Evolutionary conservation across 2,113 vertebrate genomes (phyloP), one percentile per base, ranked within the genome.

Genomic region (Thamnaconus septentrionalis): DNA sequence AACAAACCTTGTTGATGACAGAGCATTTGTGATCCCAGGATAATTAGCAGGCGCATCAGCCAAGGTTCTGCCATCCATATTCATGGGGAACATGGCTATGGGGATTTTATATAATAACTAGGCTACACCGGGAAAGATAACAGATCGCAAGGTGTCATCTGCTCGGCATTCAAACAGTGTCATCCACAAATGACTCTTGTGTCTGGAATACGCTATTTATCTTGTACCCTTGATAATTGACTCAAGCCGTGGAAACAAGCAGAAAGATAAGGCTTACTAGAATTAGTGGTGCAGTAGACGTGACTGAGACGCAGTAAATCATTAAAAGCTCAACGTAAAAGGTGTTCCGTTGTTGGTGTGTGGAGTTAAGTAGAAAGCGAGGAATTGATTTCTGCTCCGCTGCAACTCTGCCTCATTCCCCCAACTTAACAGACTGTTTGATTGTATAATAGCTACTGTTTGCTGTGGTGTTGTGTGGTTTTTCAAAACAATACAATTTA

Each of bases 41-140:
- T 73, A 64, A 78, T 71, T 59, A 66, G 53, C 10, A 59, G 5
- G 56, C 8, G 48, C 55, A 61, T 31, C 48, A 52, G 11, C 9
- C 43, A 54, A 61, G n/a, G n/a, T 3, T 65, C 5, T 0, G 7
- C 50, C 12, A 58, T 75, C 55, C 53, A 48, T 61, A 64, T 61
- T 54, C 42, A 66, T 72, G 68, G 42, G 6, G 70, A 6, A 71
- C 66, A 41, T 55, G 18, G 18, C 18, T 31, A 7, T 0, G 49
- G 8, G 55, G 42, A 52, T 52, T 53, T 66, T 41, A 62, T 49
- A 64, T 11, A 41, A 53, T 41, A 9, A 42, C 5, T 52, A 55
- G 56, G 7, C 31, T 42, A 53, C 43, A 58, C 45, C 3, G 46
- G 5, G 5, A 41, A n/a, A 9, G 10, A 58, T 66, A 40, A 50